Percentiles rank a stretch among this genome's conserved stretches.
Evolutionary conservation across 2,113 vertebrate species (phyloP).

Genomic region (Meriones unguiculatus): DNA sequence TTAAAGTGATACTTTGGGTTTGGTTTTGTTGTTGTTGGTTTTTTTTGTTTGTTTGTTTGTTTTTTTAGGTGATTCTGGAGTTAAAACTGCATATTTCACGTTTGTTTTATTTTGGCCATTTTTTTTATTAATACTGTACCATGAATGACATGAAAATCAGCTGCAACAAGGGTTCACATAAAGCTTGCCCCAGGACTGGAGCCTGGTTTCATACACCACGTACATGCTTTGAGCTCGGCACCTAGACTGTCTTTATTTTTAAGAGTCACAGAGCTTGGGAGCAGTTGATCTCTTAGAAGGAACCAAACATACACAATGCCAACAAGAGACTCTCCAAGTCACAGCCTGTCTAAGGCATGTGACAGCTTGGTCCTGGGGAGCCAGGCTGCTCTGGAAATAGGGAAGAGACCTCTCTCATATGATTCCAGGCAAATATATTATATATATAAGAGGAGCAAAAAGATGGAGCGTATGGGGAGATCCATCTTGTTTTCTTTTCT

Average conservation of each 20-base stretch:
- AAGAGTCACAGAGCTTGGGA: not conserved
- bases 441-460: not conserved
- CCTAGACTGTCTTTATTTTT: not conserved
- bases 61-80: not conserved
- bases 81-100: not conserved
- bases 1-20: not conserved
- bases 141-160: not conserved
- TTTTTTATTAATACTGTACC: not conserved
- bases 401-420: rapidly evolving
- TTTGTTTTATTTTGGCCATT: not conserved
- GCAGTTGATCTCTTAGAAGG: not conserved
- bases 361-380: not conserved
- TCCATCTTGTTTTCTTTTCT: not conserved
- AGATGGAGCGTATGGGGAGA: not conserved
- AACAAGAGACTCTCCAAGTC: too few species aligned
- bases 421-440: not conserved
- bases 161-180: not conserved
- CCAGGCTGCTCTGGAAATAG: not conserved
- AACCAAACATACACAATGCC: not conserved
- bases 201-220: not conserved
- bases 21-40: too few species aligned
- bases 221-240: too few species aligned
- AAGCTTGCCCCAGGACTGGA: not conserved
- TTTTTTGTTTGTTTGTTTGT: too few species aligned
- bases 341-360: rapidly evolving